Conservation (phyloP, 30 jellyfish, hydroid and myxozoan genomes). For the Chrysaora quinquecirrha region DNA sequence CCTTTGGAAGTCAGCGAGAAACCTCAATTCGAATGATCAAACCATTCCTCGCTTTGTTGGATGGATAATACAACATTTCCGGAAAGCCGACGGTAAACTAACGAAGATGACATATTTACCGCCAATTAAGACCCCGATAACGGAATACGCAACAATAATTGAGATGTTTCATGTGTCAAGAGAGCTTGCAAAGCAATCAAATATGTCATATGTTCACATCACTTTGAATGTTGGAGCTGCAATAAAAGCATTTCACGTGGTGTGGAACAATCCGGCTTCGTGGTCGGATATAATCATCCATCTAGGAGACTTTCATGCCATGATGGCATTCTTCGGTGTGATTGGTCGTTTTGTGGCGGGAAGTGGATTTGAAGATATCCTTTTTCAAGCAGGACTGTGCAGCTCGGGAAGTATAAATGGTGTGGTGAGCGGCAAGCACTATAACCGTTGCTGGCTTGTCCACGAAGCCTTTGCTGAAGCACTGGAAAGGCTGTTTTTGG, state of each 20-base stretch:
- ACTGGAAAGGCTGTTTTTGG: conserved; percentile 37
- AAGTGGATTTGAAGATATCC: conserved; percentile 27
- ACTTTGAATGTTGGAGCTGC: conserved; percentile 51
- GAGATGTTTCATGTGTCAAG: conserved; percentile 33
- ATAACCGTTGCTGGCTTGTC: conserved; percentile 43
- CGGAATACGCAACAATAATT: conserved; percentile 36
- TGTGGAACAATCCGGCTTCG: conserved; percentile 33
- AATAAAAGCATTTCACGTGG: conserved; percentile 31
- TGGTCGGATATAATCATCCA: background rate
- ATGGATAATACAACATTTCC: conserved; percentile 20
- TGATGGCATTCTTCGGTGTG: conserved; percentile 10
- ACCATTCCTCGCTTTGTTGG: conserved; percentile 45
- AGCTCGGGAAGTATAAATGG: conserved; percentile 25
- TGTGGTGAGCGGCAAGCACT: conserved; percentile 34
- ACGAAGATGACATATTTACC: conserved; percentile 41
- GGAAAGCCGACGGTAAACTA: background rate
- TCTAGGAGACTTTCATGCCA: conserved; percentile 20
- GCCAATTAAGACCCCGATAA: conserved; percentile 22
- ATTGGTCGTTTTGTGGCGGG: conserved; percentile 18
- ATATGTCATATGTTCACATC: conserved; percentile 27
- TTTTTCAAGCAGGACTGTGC: conserved; percentile 22
- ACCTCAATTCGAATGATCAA: conserved; percentile 26
- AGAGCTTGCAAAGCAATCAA: conserved; percentile 34
- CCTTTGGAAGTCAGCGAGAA: conserved; percentile 23
- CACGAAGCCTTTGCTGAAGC: conserved; percentile 38